A percentile compares a stretch with the other conserved stretches of the same genome.
Conservation (phyloP, 1,140 invertebrate genomes). For the Trichomalopsis sarcophagae region DNA sequence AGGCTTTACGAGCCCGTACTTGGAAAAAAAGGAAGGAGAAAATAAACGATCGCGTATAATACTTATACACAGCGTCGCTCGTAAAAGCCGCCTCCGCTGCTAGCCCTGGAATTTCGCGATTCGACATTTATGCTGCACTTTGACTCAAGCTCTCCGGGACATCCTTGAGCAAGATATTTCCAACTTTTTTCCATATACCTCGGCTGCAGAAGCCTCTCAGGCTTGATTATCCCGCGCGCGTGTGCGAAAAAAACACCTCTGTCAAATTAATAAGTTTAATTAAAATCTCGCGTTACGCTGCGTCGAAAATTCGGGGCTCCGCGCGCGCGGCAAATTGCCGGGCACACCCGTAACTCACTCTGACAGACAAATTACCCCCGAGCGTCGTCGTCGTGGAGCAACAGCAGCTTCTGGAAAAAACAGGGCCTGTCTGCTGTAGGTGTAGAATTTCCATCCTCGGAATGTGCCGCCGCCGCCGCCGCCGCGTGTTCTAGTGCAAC, state of each 20-base stretch:
- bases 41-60: constrained; percentile 53
- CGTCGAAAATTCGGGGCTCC: constrained; percentile 6
- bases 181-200: constrained; percentile 16
- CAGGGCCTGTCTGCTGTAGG: background rate
- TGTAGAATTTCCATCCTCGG: constrained; percentile 10
- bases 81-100: constrained; percentile 33
- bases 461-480: background rate
- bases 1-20: constrained; percentile 21
- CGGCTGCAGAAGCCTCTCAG: background rate
- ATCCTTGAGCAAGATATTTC: constrained; percentile 23
- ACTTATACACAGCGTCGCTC: constrained; percentile 42
- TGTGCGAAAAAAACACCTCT: background rate
- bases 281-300: constrained; percentile 28
- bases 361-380: constrained; percentile 26
- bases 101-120: constrained; percentile 22
- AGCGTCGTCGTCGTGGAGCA: no score
- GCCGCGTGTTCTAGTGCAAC: background rate
- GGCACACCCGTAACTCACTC: constrained; percentile 19
- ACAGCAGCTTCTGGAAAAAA: background rate
- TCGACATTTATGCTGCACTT: constrained; percentile 29
- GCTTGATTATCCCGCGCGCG: background rate
- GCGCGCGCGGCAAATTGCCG: background rate
- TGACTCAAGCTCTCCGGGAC: constrained; percentile 1
- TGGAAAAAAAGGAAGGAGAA: constrained; percentile 50
- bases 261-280: constrained; percentile 26